Base-by-base conservation (phyloP, 2,888 invertebrate genomes). In the Branchellion lobata region DNA sequence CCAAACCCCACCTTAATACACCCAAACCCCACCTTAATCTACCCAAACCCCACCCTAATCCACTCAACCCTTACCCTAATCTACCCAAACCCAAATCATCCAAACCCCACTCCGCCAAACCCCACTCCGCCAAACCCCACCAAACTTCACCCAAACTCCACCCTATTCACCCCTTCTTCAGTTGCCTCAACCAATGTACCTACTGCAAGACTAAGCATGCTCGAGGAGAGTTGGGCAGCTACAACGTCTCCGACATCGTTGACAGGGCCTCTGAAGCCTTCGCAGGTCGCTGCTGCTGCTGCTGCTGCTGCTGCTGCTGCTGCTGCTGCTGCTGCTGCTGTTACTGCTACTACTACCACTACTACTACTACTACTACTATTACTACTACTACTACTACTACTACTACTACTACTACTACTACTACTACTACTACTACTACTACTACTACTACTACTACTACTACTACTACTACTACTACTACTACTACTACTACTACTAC, bases 141-240 rank as follows among this genome's bases (percentile, higher is more conserved):
- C 40, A 8, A 8, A 5, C 5, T 14, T 14, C 40, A 40, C 5
- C 40, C 40, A 40, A 8, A 5, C 14, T 14, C 40, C 40, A 40
- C 40, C 40, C 14, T 14, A 40, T 8, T 8, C 8, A 68, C n/a
- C n/a, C n/a, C n/a, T n/a, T n/a, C n/a, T 14, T 81, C 81, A 88
- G 88, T 0, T 99, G 99, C 85, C 89, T 99, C 1, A 99, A 99
- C 89, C 95, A 96, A 85, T 99, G 99, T 87, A 97, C 98, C 0
- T 99, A 99, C 86, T 99, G 98, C 86, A 99, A 98, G 88, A 98
- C 97, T 0, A 97, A 96, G 86, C 96, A 96, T 87, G 98, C 98
- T 0, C 88, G 99, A 75, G 99, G 99, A 0, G 95, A 97, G 86
- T 88, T 99, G n/a, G 96, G 94, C 0, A 96, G 96, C 86, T 97